A percentile compares a stretch with the other conserved stretches of the same genome.
Evolutionary conservation across 2,113 vertebrate genomes (phyloP).

Genomic region (Ageneiosus marmoratus): DNA sequence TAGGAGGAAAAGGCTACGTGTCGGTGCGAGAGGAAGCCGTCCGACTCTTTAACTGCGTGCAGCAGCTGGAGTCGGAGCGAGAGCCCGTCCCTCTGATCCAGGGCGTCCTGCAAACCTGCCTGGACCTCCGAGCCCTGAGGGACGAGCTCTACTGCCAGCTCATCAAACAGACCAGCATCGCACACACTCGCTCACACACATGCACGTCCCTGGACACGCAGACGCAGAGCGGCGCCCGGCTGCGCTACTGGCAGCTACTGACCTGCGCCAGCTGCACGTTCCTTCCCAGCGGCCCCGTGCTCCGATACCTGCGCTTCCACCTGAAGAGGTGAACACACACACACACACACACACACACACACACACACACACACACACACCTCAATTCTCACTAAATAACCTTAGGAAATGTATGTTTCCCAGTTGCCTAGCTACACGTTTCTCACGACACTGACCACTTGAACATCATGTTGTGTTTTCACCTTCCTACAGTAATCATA

Average conservation of each 20-base stretch:
- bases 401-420: background rate
- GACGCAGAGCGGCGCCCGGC: conserved; percentile 74
- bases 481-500: conserved; percentile 5
- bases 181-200: conserved; percentile 63
- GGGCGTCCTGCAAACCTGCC: conserved; percentile 94
- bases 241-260: conserved; percentile 97
- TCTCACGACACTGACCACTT: background rate
- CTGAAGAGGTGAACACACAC: conserved; percentile 82
- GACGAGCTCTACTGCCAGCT: conserved; percentile 98
- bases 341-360: conserved; percentile 16
- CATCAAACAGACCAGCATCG: conserved; percentile 90
- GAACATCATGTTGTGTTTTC: background rate
- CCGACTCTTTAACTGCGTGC: conserved; percentile 91
- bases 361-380: background rate
- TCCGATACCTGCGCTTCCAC: conserved; percentile 88
- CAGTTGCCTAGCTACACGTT: background rate
- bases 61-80: conserved; percentile 85
- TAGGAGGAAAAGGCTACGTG: conserved; percentile 79
- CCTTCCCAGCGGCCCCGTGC: conserved; percentile 81
- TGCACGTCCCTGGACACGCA: conserved; percentile 33
- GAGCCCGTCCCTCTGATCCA: conserved; percentile 92
- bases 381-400: background rate
- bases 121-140: conserved; percentile 89
- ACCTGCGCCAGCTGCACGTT: conserved; percentile 98
- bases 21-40: conserved; percentile 91